Evolutionary conservation across 2,888 invertebrate species (phyloP).

Genomic region (Aporophyla nigra): DNA sequence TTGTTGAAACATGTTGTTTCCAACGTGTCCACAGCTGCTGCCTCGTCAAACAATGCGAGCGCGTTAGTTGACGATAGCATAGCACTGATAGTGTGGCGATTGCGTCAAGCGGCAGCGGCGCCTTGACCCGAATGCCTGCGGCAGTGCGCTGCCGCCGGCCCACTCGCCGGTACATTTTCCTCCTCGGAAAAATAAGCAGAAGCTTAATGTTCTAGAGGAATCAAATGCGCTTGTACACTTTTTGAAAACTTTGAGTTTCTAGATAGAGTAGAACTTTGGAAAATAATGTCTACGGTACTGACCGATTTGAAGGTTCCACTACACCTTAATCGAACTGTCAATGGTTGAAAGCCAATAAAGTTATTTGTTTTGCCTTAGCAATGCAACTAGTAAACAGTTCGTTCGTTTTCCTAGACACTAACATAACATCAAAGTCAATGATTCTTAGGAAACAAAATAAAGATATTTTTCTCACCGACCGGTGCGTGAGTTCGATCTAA

Average conservation of each 20-base stretch:
- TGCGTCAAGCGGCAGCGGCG: conserved; percentile 78
- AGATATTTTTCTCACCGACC: conserved; percentile 32
- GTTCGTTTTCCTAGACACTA: conserved; percentile 35
- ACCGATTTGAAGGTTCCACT: background rate
- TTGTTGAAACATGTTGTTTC: conserved; percentile 1
- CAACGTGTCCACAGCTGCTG: conserved; percentile 24
- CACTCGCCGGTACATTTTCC: conserved; percentile 68
- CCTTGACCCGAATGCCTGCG: conserved; percentile 85
- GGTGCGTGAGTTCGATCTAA: conserved; percentile 52
- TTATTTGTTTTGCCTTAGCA: conserved; percentile 11
- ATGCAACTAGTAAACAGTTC: conserved; percentile 11
- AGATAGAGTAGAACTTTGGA: background rate
- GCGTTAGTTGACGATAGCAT: conserved; percentile 61
- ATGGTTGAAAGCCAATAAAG: conserved; percentile 8
- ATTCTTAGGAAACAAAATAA: conserved; percentile 50
- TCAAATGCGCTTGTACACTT: background rate
- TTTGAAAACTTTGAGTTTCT: background rate
- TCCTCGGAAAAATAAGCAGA: conserved; percentile 63
- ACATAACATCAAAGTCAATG: conserved; percentile 58
- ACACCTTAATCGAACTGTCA: background rate
- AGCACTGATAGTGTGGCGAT: conserved; percentile 72
- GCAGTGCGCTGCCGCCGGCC: conserved; percentile 51
- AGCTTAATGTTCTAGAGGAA: conserved; percentile 22
- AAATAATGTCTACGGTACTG: background rate
- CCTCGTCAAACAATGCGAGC: conserved; percentile 49